Percentiles rank a stretch among this genome's conserved stretches.
These are phyloP conservation scores for Chrysopa pallens DNA, from an alignment of 1,140 invertebrate genomes.

Conservation along the genomic window DNA sequence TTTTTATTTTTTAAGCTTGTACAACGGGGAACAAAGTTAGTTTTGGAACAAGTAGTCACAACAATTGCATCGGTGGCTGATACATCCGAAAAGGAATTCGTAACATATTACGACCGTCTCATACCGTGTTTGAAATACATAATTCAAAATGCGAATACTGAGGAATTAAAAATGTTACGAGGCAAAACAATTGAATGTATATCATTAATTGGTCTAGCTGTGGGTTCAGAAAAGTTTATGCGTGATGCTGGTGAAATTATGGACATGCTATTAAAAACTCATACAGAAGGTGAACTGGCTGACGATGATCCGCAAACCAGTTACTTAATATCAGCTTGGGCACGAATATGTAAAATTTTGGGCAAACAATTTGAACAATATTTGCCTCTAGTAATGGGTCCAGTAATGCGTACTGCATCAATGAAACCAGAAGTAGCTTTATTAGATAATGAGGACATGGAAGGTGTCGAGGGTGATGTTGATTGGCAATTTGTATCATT, in stretches of 20 bases:
- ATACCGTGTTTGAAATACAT: conserved; percentile 97
- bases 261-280: conserved; percentile 84
- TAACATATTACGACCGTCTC: conserved; percentile 61
- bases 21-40: conserved; percentile 85
- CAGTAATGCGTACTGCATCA: conserved; percentile 85
- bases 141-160: conserved; percentile 78
- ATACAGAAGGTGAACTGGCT: conserved; percentile 63
- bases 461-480: conserved; percentile 72
- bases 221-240: conserved; percentile 90
- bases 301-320: conserved; percentile 96
- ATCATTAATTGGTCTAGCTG: conserved; percentile 90
- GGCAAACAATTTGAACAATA: conserved; percentile 92
- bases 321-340: conserved; percentile 98
- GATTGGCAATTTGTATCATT: conserved; percentile 98
- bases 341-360: conserved; percentile 89
- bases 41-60: conserved; percentile 93
- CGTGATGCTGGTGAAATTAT: conserved; percentile 90
- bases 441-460: conserved; percentile 80
- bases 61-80: conserved; percentile 99
- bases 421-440: conserved; percentile 96
- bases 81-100: conserved; percentile 92
- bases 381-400: conserved; percentile 92
- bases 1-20: conserved; percentile 44
- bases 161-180: conserved; percentile 74
- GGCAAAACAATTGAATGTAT: conserved; percentile 71